phyloP scores from a whole-genome alignment of 2,797 vertebrate species.

The Enteromius anoplus region DNA sequence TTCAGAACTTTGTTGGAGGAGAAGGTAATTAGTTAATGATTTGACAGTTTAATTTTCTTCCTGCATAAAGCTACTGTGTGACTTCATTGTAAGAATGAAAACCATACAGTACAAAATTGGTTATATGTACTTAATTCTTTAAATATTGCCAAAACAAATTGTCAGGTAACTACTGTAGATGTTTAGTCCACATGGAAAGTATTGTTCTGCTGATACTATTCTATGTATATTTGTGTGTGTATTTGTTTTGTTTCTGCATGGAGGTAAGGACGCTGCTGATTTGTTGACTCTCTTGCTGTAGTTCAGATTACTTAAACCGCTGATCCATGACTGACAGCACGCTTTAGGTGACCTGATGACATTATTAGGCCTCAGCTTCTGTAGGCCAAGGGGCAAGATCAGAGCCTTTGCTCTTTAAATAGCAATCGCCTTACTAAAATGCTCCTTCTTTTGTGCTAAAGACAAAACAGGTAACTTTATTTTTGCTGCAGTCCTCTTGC shows the following conservation, averaged over 20 bases:
- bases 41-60: not conserved
- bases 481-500: not conserved
- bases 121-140: not conserved
- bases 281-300: not conserved
- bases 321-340: slow-evolving; percentile 46
- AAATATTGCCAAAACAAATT: not conserved
- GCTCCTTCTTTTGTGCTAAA: not conserved
- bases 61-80: not conserved
- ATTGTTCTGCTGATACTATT: not conserved
- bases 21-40: not conserved
- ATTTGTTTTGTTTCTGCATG: too few species aligned
- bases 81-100: not conserved
- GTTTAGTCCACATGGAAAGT: not conserved
- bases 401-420: slow-evolving; percentile 26
- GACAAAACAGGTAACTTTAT: not conserved
- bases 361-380: slow-evolving; percentile 10
- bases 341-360: slow-evolving; percentile 43
- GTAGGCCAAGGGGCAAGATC: slow-evolving; percentile 23
- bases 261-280: not conserved
- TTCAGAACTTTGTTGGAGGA: not conserved
- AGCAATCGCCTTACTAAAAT: not conserved
- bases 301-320: slow-evolving; percentile 25
- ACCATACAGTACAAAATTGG: too few species aligned
- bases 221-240: not conserved
- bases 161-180: not conserved